Percentiles rank a stretch among this genome's conserved stretches.
phyloP scores from a whole-genome alignment of 1,140 invertebrate species.

The Piezodorus guildinii region DNA sequence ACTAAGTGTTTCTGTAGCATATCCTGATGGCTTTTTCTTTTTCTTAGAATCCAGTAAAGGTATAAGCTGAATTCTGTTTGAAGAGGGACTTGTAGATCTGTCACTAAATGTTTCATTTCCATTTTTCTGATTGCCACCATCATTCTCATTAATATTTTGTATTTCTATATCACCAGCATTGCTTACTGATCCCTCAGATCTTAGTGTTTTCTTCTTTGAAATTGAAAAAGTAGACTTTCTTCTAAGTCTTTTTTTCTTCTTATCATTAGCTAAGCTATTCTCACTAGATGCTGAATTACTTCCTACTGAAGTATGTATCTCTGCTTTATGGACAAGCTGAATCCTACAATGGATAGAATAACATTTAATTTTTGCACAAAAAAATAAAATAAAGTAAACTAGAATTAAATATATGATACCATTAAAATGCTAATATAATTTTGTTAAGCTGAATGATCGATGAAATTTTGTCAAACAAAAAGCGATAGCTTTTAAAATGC shows the following conservation, averaged over 20 bases:
- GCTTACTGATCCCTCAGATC: background rate
- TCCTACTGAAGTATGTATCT: background rate
- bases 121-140: background rate
- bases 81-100: background rate
- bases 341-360: too few species aligned
- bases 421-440: too few species aligned
- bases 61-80: slow-evolving; percentile 10
- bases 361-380: too few species aligned
- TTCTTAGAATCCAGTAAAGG: background rate
- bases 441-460: too few species aligned
- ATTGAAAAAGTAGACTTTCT: background rate
- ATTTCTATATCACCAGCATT: background rate
- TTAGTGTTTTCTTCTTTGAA: background rate
- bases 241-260: background rate
- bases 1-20: slow-evolving; percentile 3
- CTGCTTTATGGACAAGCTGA: slow-evolving; percentile 1
- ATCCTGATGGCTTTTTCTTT: slow-evolving; percentile 12
- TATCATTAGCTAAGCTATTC: background rate
- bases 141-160: background rate
- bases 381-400: too few species aligned
- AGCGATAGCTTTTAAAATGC: too few species aligned
- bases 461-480: too few species aligned
- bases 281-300: background rate
- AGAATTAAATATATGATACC: background rate
- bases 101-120: slow-evolving; percentile 11